Base-by-base conservation (phyloP, 2,888 invertebrate species). In the Stenchaetothrips biformis region DNA sequence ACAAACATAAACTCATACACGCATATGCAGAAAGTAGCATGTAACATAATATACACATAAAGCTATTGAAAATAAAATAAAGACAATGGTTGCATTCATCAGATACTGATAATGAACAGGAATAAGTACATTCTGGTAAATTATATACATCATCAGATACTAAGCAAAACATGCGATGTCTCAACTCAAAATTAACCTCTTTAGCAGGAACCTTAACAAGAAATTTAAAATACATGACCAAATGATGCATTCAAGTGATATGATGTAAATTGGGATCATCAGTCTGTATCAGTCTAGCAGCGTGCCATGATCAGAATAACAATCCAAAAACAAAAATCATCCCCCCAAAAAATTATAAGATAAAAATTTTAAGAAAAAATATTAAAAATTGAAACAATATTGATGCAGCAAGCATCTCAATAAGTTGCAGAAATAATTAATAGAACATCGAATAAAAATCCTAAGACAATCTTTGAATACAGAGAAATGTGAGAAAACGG, bases 51-150 rank as follows among this genome's bases (percentile, higher is more conserved):
- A 74, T 74, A 74, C 25, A 74, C 67, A 74, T 74, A 74, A 74
- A 74, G 67, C n/a, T 74, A 74, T 74, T 74, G 67, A 74, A 74
- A 74, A 74, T 21, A 74, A 25, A 74, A 74, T 21, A 74, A 74
- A 21, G 67, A 74, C 21, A 74, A 74, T 74, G 25, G 25, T 74
- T 74, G 67, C 21, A 25, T 74, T 8, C 67, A 74, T 21, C 11
- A 25, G 25, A 7, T 11, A 74, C 11, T 25, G 21, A 53, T 53
- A 18, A 53, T 53, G 53, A 53, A 74, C 25, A 74, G 67, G 67
- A 74, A 74, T 74, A 74, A 74, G 67, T 74, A 74, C 67, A 74
- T 74, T 74, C 67, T 74, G 67, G 67, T 74, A 74, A 74, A 74
- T 21, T 25, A 74, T 74, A 74, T 74, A 74, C 67, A 74, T 74